These are phyloP conservation scores for Synanthedon myopaeformis DNA, from an alignment of 2,888 invertebrate species.

Conservation along the genomic window DNA sequence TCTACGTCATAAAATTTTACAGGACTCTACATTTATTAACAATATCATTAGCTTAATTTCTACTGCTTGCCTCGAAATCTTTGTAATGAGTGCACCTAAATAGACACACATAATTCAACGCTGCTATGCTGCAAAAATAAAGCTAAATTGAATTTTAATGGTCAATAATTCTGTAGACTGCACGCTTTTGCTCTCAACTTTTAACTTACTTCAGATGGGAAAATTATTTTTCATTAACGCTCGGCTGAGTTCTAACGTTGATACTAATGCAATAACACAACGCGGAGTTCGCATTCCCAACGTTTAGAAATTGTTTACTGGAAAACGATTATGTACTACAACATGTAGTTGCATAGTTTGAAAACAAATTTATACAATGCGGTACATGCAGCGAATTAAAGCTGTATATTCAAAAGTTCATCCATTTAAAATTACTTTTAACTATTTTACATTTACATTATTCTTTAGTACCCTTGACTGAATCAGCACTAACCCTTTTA, in stretches of 20 bases:
- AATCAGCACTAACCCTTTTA: too few relatives aligned
- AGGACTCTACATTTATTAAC: too few relatives aligned
- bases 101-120: too few relatives aligned
- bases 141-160: constrained; percentile 30
- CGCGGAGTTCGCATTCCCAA: constrained; percentile 26
- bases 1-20: too few relatives aligned
- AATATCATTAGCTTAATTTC: too few relatives aligned
- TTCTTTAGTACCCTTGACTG: too few relatives aligned
- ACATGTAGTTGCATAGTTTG: not conserved
- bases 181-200: constrained; percentile 20
- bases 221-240: constrained; percentile 63
- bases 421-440: too few relatives aligned
- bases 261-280: constrained; percentile 20
- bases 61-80: too few relatives aligned
- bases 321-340: not conserved
- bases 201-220: constrained; percentile 43
- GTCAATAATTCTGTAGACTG: constrained; percentile 29
- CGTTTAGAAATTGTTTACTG: constrained; percentile 7
- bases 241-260: constrained; percentile 28
- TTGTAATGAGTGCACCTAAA: too few relatives aligned
- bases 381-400: too few relatives aligned
- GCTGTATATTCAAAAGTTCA: too few relatives aligned
- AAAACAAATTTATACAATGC: not conserved
- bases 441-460: too few relatives aligned
- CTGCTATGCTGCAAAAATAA: not conserved